Conservation (phyloP, 1,140 invertebrate genomes). For the Drosophila ananassae region DNA sequence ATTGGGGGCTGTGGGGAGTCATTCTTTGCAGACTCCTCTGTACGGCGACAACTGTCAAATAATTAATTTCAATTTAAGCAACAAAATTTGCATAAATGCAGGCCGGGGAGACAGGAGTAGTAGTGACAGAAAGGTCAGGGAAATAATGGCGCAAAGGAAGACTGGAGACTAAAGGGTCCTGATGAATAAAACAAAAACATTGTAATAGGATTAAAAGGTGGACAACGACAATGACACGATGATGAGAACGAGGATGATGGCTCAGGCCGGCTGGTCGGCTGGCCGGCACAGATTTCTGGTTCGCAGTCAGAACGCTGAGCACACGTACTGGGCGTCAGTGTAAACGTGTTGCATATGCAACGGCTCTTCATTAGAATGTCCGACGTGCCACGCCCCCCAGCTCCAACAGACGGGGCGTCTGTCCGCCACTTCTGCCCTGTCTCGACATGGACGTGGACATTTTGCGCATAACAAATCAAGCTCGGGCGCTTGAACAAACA, state of each 20-base stretch:
- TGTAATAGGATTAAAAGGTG: slow-evolving; percentile 81
- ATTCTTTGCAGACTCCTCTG: slow-evolving; percentile 12
- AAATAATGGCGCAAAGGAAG: slow-evolving; percentile 13
- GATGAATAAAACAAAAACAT: slow-evolving; percentile 81
- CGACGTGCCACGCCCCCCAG: slow-evolving; percentile 61
- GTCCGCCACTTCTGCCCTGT: slow-evolving; percentile 44
- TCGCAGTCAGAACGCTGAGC: slow-evolving; percentile 18
- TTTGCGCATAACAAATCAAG: slow-evolving; percentile 82
- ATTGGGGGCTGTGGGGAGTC: slow-evolving; percentile 6
- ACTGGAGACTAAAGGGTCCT: slow-evolving; percentile 37
- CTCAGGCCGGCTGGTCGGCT: slow-evolving; percentile 27
- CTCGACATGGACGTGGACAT: slow-evolving; percentile 74
- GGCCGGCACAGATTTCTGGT: slow-evolving; percentile 57
- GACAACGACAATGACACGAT: slow-evolving; percentile 62
- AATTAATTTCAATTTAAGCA: slow-evolving; percentile 83
- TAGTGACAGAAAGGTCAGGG: slow-evolving; percentile 32
- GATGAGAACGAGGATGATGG: slow-evolving; percentile 27
- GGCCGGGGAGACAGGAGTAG: slow-evolving; percentile 8
- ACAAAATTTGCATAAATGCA: slow-evolving; percentile 77
- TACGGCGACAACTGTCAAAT: slow-evolving; percentile 77
- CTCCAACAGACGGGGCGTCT: background rate
- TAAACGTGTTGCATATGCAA: slow-evolving; percentile 79
- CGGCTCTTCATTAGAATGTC: slow-evolving; percentile 78
- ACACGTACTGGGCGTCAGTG: slow-evolving; percentile 61
- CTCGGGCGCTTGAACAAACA: slow-evolving; percentile 59